Base-by-base conservation (phyloP, 2,113 vertebrate genomes). In the Lophochroa leadbeateri region DNA sequence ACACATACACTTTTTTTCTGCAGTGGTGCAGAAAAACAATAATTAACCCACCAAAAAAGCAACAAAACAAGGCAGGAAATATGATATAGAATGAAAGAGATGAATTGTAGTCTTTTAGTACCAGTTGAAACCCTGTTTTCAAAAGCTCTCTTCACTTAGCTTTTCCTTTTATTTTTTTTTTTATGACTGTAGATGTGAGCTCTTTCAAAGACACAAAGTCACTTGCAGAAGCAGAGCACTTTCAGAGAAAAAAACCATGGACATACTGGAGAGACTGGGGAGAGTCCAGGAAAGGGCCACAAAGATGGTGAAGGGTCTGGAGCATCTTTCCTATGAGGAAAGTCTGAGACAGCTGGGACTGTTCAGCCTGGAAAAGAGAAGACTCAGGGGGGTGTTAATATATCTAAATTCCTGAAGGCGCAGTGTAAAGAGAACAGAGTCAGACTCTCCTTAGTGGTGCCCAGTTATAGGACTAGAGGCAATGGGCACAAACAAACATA, bases 301-400 rank as follows among this genome's bases (percentile, higher is more conserved):
- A 70, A 46, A 53, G 4, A 15, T 46, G 13, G 24, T 25, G 13
- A 61, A 57, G 17, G 13, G 8, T 43, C 35, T 78, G 33, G 17
- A 79, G 2, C 46, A 53, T 14, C 6, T 71, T 7, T 28, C 11
- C 11, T 71, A 2, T 13, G 5, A 79, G 24, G 17, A 88, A 65
- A 67, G 18, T 6, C 37, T 90, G 21, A 68, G 11, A 68, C 21
- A 53, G 1, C 7, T 47, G 23, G 3, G 10, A 7, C 15, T 47
- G 17, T 31, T 82, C n/a, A 60, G 11, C 25, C 13, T 53, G 10
- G 19, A 71, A 24, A 55, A 86, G 12, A 44, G 15, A 65, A 74
- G 11, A 3, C 12, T 86, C 13, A 0, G 1, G 1, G 4, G 3
- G 17, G n/a, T 33, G 33, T 24, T 15, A 16, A 27, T 41, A 29